Conservation (phyloP, 1,140 invertebrate genomes). For the Cyrtorhinus lividipennis region DNA sequence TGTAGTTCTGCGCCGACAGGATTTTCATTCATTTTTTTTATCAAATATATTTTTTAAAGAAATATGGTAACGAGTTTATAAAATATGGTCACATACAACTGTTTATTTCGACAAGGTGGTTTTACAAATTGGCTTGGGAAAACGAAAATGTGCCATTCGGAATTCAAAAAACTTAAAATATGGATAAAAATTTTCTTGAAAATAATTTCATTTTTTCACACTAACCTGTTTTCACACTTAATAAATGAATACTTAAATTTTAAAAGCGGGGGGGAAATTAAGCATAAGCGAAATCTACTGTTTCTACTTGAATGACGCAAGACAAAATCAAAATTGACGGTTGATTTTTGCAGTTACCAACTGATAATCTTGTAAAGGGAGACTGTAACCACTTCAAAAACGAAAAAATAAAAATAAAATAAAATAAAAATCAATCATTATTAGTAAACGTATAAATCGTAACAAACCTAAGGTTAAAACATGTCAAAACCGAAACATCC, state of each 20-base stretch:
- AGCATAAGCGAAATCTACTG: slow-evolving; percentile 23
- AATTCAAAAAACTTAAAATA: slow-evolving; percentile 21
- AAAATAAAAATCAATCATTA: slow-evolving; percentile 14
- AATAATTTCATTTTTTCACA: slow-evolving; percentile 18
- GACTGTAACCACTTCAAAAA: neutral
- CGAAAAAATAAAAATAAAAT: neutral
- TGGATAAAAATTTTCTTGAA: slow-evolving; percentile 18
- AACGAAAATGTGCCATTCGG: slow-evolving; percentile 17
- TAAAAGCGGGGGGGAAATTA: slow-evolving; percentile 22
- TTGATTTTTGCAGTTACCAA: no score
- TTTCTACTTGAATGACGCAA: slow-evolving; percentile 24
- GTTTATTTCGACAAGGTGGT: slow-evolving; percentile 45
- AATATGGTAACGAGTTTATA: neutral
- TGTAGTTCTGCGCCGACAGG: neutral
- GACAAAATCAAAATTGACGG: no score
- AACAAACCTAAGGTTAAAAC: slow-evolving; percentile 18
- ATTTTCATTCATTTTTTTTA: neutral
- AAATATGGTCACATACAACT: slow-evolving; percentile 44
- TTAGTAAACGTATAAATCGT: slow-evolving; percentile 9
- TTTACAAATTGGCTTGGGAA: slow-evolving; percentile 22
- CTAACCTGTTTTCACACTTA: slow-evolving; percentile 26
- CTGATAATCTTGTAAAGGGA: no score
- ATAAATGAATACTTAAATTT: slow-evolving; percentile 24
- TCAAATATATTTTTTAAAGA: neutral
- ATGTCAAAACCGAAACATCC: slow-evolving; percentile 7